These are phyloP conservation scores for Lasioglossum baleicum DNA, from an alignment of 1,140 invertebrate species.

Conservation along the genomic window DNA sequence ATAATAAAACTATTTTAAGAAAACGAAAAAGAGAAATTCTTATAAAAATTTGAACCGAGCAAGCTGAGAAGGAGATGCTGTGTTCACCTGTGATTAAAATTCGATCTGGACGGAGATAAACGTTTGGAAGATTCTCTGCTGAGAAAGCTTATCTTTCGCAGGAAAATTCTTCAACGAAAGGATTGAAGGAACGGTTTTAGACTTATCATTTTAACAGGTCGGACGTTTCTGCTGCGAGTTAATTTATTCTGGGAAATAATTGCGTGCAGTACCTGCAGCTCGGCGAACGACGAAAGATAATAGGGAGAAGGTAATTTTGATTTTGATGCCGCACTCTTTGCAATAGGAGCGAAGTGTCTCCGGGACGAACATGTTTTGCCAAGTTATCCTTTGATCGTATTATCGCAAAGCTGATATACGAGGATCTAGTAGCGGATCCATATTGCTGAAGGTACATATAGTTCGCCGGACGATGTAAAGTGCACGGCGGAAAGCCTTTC, in stretches of 20 bases:
- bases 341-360: constrained; percentile 31
- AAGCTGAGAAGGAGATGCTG: too few relatives aligned
- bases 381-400: constrained; percentile 58
- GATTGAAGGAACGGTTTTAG: too few relatives aligned
- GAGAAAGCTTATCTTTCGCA: too few relatives aligned
- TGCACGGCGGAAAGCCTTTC: constrained; percentile 34
- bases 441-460: constrained; percentile 39
- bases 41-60: too few relatives aligned
- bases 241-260: constrained; percentile 7
- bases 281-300: background rate
- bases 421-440: constrained; percentile 41
- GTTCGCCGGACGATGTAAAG: constrained; percentile 46
- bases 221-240: background rate
- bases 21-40: too few relatives aligned
- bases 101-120: too few relatives aligned
- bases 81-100: too few relatives aligned
- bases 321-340: constrained; percentile 15
- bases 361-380: constrained; percentile 46
- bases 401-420: constrained; percentile 52
- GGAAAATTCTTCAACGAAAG: too few relatives aligned
- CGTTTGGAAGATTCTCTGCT: too few relatives aligned
- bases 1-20: too few relatives aligned
- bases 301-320: constrained; percentile 17
- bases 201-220: too few relatives aligned
- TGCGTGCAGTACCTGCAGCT: background rate